Percentiles rank a stretch among this genome's conserved stretches.
Evolutionary conservation across 2,113 vertebrate species (phyloP).

Genomic region (Natator depressus): DNA sequence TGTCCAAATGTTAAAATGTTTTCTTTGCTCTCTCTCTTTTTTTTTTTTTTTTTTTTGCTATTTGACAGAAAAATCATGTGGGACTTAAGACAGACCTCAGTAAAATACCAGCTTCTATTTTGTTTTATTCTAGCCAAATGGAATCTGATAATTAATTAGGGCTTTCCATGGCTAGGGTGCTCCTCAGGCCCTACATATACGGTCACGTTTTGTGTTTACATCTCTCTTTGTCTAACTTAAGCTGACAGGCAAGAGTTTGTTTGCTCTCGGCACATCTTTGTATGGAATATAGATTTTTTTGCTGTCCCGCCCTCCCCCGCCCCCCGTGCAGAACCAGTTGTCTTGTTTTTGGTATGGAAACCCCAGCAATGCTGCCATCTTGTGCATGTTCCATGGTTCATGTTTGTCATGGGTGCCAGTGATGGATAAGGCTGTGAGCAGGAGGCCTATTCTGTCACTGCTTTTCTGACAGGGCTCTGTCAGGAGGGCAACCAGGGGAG

Average conservation of each 20-base stretch:
- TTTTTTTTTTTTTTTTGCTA: neutral
- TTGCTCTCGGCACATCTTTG: neutral
- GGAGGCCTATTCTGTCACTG: neutral
- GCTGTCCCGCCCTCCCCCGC: neutral
- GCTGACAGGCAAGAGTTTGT: conserved; percentile 1
- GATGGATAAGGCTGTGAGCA: neutral
- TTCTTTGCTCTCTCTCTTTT: neutral
- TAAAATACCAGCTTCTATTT: conserved; percentile 18
- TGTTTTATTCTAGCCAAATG: neutral
- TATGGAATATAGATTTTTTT: neutral
- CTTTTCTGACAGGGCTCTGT: neutral
- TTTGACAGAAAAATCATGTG: neutral
- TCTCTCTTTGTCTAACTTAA: conserved; percentile 7
- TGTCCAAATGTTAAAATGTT: neutral
- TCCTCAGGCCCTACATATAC: neutral
- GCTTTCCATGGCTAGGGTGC: neutral
- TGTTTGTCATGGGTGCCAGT: neutral
- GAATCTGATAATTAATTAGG: neutral
- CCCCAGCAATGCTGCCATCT: rapidly evolving
- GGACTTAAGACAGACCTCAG: neutral
- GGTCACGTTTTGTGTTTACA: neutral
- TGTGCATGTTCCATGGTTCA: neutral
- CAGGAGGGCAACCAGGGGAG: neutral
- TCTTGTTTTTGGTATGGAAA: neutral
- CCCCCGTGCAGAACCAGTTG: too few species aligned